Conservation (phyloP, 2,797 vertebrate species). For the Etheostoma perlongum region DNA sequence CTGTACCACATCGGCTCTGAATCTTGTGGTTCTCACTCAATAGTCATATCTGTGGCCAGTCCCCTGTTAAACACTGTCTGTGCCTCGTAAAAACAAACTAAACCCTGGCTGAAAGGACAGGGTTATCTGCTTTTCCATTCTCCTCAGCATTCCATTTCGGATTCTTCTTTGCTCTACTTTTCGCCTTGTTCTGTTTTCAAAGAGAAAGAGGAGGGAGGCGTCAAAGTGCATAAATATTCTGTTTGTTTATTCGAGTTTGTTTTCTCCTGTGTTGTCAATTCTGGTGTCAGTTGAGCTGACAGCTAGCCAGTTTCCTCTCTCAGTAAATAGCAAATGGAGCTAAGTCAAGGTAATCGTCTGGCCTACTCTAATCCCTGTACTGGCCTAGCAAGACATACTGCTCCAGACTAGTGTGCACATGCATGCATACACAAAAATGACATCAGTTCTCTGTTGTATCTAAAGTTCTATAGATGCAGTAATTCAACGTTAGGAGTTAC, state of each 20-base stretch:
- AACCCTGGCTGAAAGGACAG: constrained; percentile 32
- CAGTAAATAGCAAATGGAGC: constrained; percentile 64
- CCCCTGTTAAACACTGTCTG: constrained; percentile 42
- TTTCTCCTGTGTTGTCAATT: constrained; percentile 29
- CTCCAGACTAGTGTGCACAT: constrained; percentile 27
- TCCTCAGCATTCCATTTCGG: constrained; percentile 36
- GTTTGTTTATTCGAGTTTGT: constrained; percentile 28
- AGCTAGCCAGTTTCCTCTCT: constrained; percentile 40
- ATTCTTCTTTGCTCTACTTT: constrained; percentile 26
- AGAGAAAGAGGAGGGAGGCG: constrained; percentile 44
- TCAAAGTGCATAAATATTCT: constrained; percentile 59
- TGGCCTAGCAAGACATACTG: constrained; percentile 48
- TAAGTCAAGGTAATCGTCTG: constrained; percentile 76
- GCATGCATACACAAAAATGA: constrained; percentile 26
- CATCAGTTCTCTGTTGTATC: background rate
- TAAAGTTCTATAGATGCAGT: background rate
- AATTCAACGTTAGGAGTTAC: background rate
- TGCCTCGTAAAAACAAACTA: constrained; percentile 49
- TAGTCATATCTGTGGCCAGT: constrained; percentile 52
- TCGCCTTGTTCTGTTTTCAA: constrained; percentile 61
- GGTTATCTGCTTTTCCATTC: constrained; percentile 54
- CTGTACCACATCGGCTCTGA: constrained; percentile 40
- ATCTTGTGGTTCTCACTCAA: constrained; percentile 32
- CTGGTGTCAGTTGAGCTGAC: constrained; percentile 44
- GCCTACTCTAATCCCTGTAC: constrained; percentile 64